Evolutionary conservation across 1,140 invertebrate genomes (phyloP).

Genomic region (Drusus annulatus): DNA sequence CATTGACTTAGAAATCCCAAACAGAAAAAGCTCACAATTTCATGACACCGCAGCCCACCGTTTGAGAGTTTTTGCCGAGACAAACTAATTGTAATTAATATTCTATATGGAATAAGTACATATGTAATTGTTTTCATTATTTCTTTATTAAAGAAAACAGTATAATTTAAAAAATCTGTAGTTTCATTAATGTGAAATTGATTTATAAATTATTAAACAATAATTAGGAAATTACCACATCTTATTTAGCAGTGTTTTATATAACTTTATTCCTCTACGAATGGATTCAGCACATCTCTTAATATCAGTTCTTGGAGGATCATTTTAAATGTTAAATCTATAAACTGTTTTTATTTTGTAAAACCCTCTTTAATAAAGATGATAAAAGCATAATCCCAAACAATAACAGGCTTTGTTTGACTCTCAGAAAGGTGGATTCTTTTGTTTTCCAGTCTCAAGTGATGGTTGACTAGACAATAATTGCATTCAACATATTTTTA

Average conservation of each 20-base stretch:
- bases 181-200: slow-evolving; percentile 15
- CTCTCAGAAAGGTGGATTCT: too few species aligned
- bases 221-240: slow-evolving; percentile 10
- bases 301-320: slow-evolving; percentile 14
- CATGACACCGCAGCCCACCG: too few species aligned
- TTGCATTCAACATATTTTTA: neutral
- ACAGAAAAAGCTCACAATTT: too few species aligned
- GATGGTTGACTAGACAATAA: slow-evolving; percentile 6
- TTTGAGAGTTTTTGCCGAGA: too few species aligned
- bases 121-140: slow-evolving; percentile 7
- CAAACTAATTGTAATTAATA: too few species aligned
- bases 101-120: too few species aligned
- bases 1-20: too few species aligned
- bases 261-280: neutral
- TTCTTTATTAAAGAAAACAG: slow-evolving; percentile 41
- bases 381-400: too few species aligned
- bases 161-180: slow-evolving; percentile 32
- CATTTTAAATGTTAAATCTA: neutral
- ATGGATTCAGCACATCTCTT: neutral
- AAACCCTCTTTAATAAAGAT: neutral
- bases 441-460: slow-evolving; percentile 28
- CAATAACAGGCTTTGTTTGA: too few species aligned
- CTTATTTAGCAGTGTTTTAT: neutral
- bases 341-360: neutral
- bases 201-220: slow-evolving; percentile 30